Base-by-base conservation (phyloP, 2,113 vertebrate genomes). In the Talpa occidentalis region DNA sequence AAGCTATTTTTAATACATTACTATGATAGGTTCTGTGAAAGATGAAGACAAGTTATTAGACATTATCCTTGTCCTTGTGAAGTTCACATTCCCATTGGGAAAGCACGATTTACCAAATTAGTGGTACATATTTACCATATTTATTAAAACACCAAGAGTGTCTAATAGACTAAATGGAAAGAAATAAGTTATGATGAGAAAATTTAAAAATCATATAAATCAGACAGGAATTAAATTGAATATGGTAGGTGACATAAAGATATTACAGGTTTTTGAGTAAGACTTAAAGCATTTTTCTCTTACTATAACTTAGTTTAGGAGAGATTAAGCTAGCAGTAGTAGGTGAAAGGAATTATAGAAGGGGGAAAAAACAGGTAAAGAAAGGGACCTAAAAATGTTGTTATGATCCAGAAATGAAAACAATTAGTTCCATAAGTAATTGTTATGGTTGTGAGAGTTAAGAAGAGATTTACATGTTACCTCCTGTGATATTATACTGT, bases 181-280 rank as follows among this genome's bases (percentile, higher is more conserved):
- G 82, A 85, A 77, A 80, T 60, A 88, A 82, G 16, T 28, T 88
- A 37, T 40, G n/a, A 44, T 6, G 42, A 88, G 4, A 73, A 70
- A 79, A 93, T 70, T 66, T 91, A 44, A 64, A 92, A 88, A 44
- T 91, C 9, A 59, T 6, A 88, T 14, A 90, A 79, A 79, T 62
- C 7, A 60, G 42, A 74, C 6, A 80, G 10, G 10, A 73, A 64
- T 76, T 88, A 90, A 67, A 78, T 69, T 79, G 64, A 88, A 66
- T 66, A 59, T 49, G 37, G 76, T 52, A 88, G 10, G 22, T 2
- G 62, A 81, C 3, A 85, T 28, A 40, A 70, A 88, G n/a, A 56
- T 76, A 42, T 26, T 79, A 86, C 4, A 90, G 9, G 8, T 3
- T 76, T 90, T 84, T 88, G 40, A 88, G n/a, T 26, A 64, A 59